Conservation (phyloP, 2,797 vertebrate species). For the Ctenopoma kingsleyae region DNA sequence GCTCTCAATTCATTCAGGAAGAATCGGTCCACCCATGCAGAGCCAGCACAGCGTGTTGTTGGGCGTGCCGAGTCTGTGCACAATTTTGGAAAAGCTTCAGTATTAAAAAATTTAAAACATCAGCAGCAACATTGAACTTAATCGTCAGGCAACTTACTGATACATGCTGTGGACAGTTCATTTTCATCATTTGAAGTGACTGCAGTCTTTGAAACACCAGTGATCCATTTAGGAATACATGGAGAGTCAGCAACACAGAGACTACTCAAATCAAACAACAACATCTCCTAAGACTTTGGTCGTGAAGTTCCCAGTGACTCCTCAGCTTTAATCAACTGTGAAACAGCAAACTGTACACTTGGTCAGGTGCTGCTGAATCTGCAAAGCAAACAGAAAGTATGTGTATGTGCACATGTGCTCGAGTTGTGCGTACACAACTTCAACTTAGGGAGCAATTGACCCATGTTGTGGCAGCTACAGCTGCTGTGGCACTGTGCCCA, state of each 20-base stretch:
- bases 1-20: conserved; percentile 58
- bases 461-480: conserved; percentile 65
- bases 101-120: conserved; percentile 23
- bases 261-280: conserved; percentile 23
- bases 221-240: conserved; percentile 22
- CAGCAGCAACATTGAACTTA: conserved; percentile 41
- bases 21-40: conserved; percentile 54
- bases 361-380: conserved; percentile 38
- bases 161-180: conserved; percentile 15
- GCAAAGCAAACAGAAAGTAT: conserved; percentile 22
- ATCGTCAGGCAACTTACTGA: conserved; percentile 21
- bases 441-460: conserved; percentile 68
- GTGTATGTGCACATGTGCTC: neutral
- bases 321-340: conserved; percentile 53
- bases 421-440: conserved; percentile 53
- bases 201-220: conserved; percentile 45
- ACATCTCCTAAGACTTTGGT: conserved; percentile 52
- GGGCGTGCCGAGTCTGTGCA: conserved; percentile 13
- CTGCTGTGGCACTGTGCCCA: conserved; percentile 62
- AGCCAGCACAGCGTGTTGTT: conserved; percentile 32
- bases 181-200: conserved; percentile 26
- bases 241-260: conserved; percentile 8
- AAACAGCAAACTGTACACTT: conserved; percentile 50
- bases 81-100: conserved; percentile 35
- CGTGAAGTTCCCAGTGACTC: conserved; percentile 45